Percentiles rank a stretch among this genome's conserved stretches.
phyloP scores from a whole-genome alignment of 2,113 vertebrate species.

The Pseudolaguvia tuberculata region DNA sequence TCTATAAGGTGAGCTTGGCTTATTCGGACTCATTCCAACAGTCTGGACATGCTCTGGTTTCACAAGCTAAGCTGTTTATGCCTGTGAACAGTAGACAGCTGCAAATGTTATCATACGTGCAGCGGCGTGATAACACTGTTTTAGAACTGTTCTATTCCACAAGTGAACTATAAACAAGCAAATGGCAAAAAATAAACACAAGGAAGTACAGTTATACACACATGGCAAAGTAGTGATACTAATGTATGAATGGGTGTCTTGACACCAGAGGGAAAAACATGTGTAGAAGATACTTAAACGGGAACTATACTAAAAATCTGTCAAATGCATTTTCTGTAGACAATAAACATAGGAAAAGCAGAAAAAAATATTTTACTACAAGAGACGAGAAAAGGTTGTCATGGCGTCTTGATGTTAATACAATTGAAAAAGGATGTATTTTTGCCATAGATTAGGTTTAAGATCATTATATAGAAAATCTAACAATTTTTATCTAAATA shows the following conservation, averaged over 20 bases:
- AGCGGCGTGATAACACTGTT: slow-evolving; percentile 54
- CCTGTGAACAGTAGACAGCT: slow-evolving; percentile 43
- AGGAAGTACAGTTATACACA: neutral
- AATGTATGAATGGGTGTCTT: neutral
- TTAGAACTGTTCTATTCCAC: slow-evolving; percentile 44
- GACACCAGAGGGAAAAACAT: neutral
- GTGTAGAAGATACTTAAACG: neutral
- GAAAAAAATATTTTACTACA: too few species aligned
- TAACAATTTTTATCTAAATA: neutral
- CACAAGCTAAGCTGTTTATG: slow-evolving; percentile 61
- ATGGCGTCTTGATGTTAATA: neutral
- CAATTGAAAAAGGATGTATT: neutral
- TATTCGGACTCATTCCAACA: slow-evolving; percentile 44
- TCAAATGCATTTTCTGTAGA: neutral
- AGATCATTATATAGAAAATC: neutral
- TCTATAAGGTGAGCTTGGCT: slow-evolving; percentile 37
- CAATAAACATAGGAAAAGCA: too few species aligned
- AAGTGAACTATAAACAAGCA: slow-evolving; percentile 27
- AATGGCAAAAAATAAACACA: slow-evolving; percentile 15
- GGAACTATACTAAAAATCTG: neutral
- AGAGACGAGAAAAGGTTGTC: too few species aligned
- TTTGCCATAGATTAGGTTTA: neutral
- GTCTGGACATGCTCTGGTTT: slow-evolving; percentile 62
- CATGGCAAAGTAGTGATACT: neutral
- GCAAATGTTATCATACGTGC: slow-evolving; percentile 62